Conservation (phyloP, 2,888 invertebrate species). For the Agonopterix heracliana region DNA sequence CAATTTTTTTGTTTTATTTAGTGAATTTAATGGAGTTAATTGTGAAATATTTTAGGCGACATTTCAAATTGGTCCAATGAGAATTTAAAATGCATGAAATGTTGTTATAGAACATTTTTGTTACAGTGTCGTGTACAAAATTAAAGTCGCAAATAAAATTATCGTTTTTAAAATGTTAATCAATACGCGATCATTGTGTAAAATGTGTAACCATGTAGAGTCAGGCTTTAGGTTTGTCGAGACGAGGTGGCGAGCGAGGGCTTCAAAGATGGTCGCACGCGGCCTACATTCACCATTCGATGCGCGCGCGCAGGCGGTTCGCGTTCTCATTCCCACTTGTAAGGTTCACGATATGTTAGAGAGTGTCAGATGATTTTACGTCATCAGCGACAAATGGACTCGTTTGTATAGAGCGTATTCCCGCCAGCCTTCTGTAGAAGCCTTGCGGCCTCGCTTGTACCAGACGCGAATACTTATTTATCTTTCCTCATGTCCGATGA, state of each 20-base stretch:
- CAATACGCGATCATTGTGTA: neutral
- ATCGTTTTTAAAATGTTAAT: neutral
- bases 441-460: slow-evolving; percentile 24
- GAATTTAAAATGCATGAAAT: neutral
- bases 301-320: slow-evolving; percentile 49
- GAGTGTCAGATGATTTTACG: slow-evolving; percentile 36
- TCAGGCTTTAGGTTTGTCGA: slow-evolving; percentile 52
- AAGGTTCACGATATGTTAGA: slow-evolving; percentile 22
- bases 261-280: slow-evolving; percentile 68
- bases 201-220: slow-evolving; percentile 28
- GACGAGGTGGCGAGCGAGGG: slow-evolving; percentile 61
- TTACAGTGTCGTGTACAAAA: no score
- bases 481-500: slow-evolving; percentile 1
- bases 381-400: slow-evolving; percentile 43
- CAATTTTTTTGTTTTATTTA: slow-evolving; percentile 5
- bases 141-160: no score
- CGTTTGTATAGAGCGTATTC: slow-evolving; percentile 29
- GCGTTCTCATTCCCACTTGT: slow-evolving; percentile 48
- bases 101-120: no score
- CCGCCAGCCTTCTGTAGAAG: slow-evolving; percentile 46
- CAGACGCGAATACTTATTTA: slow-evolving; percentile 2
- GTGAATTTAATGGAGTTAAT: slow-evolving; percentile 5
- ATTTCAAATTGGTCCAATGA: neutral
- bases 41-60: slow-evolving; percentile 1
- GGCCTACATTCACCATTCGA: slow-evolving; percentile 73